A percentile compares a stretch with the other conserved stretches of the same genome.
phyloP scores from a whole-genome alignment of 2,797 vertebrate genomes.

The Ctenosaura bakeri region DNA sequence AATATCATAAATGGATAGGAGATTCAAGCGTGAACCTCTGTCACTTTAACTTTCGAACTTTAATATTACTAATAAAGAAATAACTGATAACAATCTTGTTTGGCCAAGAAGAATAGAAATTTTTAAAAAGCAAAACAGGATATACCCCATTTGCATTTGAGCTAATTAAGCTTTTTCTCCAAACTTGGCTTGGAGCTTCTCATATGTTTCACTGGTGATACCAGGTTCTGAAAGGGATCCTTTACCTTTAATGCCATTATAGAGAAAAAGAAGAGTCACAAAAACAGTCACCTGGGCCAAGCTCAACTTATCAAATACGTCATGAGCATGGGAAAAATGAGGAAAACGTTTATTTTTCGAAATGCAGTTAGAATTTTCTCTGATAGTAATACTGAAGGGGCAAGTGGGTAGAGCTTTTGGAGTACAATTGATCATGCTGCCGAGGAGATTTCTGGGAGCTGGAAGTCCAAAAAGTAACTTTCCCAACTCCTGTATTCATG shows the following conservation, averaged over 20 bases:
- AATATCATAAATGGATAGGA: not conserved
- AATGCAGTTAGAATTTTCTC: not conserved
- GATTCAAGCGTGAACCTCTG: not conserved
- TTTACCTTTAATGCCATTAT: slow-evolving; percentile 4
- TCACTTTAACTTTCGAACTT: not conserved
- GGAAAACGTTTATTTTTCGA: not conserved
- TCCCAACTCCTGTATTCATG: not conserved
- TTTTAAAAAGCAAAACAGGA: not conserved
- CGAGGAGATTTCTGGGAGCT: not conserved
- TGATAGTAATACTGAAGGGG: not conserved
- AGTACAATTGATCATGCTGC: not conserved
- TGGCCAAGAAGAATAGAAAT: slow-evolving; percentile 7
- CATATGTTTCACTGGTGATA: slow-evolving; percentile 5
- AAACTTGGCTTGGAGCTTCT: not conserved
- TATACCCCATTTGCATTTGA: not conserved
- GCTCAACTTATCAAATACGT: not conserved
- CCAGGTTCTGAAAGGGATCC: slow-evolving; percentile 6
- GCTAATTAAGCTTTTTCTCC: not conserved
- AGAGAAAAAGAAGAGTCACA: slow-evolving; percentile 12
- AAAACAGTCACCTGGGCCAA: slow-evolving; percentile 5
- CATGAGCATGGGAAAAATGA: not conserved
- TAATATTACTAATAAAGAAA: not conserved
- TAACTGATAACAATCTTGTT: not conserved
- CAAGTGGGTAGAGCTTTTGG: not conserved
- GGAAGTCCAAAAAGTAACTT: not conserved